Base-by-base conservation (phyloP, 1,140 invertebrate species). In the Ceratina calcarata region DNA sequence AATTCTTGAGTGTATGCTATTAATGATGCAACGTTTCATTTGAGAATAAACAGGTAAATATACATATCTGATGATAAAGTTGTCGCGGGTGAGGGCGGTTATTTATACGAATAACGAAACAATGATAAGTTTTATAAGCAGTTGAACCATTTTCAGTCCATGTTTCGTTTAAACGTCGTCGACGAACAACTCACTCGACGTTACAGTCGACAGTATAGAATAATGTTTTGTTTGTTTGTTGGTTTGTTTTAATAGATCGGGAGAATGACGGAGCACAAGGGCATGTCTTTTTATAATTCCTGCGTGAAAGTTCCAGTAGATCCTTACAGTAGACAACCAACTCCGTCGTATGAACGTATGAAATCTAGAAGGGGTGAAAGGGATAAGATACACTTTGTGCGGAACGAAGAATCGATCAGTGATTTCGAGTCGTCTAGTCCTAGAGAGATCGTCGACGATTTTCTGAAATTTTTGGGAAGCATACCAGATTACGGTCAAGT, bases 401-500 rank as follows among this genome's bases (percentile, higher is more conserved):
- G 69, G 27, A 45, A 20, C 22, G 60, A 64, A 62, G 53, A 75
- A 18, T 22, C 53, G 66, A 49, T 67, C 53, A 76, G 68, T 0
- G 83, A 89, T 0, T 80, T 67, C 1, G 83, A 84, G n/a, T 62
- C 24, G 24, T 72, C 64, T 3, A 81, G 73, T 76, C 77, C 83
- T 51, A 84, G 51, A 32, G 80, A 90, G 73, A 78, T 93, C 64
- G 88, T 93, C 10, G 93, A 94, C 61, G 94, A 94, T 61, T 93
- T 96, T 80, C 89, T 95, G 64, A 94, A 95, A 55, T 96, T 96
- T 89, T 93, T 95, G 53, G 93, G 94, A 49, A 96, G 95, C 72
- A 96, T 96, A 85, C 95, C 95, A 6, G 95, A 96, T 85, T 96
- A 96, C 81, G 94, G 93, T 57, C 95, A 96, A 60, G 92, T 96